These are phyloP conservation scores for Cheilosia vernalis DNA, from an alignment of 2,888 invertebrate genomes.

Conservation along the genomic window DNA sequence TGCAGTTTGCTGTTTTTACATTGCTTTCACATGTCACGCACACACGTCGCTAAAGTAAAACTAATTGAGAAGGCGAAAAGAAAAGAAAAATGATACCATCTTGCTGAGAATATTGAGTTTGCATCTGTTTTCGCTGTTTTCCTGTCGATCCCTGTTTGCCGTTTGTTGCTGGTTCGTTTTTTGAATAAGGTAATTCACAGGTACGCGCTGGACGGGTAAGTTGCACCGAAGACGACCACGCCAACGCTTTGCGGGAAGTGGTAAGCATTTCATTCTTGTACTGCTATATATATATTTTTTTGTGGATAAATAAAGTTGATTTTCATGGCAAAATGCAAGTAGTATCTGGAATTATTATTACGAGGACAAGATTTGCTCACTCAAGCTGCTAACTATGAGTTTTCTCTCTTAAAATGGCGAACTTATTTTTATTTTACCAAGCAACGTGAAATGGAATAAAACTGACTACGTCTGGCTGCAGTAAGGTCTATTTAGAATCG, in stretches of 20 bases:
- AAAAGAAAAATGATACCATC: constrained; percentile 17
- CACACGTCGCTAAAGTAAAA: constrained; percentile 28
- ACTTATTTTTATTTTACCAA: too few relatives aligned
- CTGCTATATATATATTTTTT: neutral
- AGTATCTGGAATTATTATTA: neutral
- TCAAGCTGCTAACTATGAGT: too few relatives aligned
- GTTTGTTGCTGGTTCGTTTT: constrained; percentile 73
- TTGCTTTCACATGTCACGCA: constrained; percentile 39
- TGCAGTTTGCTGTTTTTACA: constrained; percentile 69
- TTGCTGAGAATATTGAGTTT: constrained; percentile 49
- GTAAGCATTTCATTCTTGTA: constrained; percentile 29
- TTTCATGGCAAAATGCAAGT: neutral
- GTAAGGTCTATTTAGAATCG: too few relatives aligned
- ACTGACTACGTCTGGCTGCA: too few relatives aligned
- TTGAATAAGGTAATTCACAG: constrained; percentile 71
- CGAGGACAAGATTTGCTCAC: too few relatives aligned
- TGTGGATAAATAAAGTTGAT: constrained; percentile 3
- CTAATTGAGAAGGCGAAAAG: constrained; percentile 22
- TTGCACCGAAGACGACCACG: constrained; percentile 19
- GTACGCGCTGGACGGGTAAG: constrained; percentile 54
- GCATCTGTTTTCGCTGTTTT: constrained; percentile 69
- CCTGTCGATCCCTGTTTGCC: constrained; percentile 65
- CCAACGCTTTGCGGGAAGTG: neutral
- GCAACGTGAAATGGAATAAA: too few relatives aligned
- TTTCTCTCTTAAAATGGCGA: too few relatives aligned